A percentile compares a stretch with the other conserved stretches of the same genome.
Evolutionary conservation across 2,113 vertebrate genomes (phyloP).

Genomic region (Emydura subglobosa): DNA sequence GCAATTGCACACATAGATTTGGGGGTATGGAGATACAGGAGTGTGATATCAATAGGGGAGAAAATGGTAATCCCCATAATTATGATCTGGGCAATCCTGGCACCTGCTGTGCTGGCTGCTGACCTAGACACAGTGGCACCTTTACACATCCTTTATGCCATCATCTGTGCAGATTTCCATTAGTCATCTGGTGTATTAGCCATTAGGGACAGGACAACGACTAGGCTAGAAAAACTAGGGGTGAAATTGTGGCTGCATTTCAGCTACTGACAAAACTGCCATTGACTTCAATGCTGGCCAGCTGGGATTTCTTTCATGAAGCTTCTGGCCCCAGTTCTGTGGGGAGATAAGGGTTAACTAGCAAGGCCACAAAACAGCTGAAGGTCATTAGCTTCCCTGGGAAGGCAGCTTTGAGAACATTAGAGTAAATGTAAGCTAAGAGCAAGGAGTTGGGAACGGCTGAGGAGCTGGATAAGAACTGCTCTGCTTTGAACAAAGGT

Average conservation of each 20-base stretch:
- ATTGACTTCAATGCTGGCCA: background rate
- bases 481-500: background rate
- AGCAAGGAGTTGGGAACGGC: background rate
- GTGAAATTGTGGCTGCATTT: background rate
- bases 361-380: background rate
- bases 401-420: background rate
- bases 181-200: background rate
- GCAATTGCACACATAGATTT: background rate
- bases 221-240: background rate
- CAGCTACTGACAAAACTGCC: background rate
- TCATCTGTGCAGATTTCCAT: background rate
- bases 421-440: background rate
- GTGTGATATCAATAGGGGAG: background rate
- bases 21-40: accelerated
- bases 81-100: background rate
- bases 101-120: background rate
- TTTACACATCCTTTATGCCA: accelerated
- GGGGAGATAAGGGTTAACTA: background rate
- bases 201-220: background rate
- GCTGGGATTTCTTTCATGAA: background rate
- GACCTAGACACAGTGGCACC: background rate
- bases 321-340: background rate
- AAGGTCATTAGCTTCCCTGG: background rate
- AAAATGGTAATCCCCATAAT: background rate
- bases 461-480: background rate